phyloP scores from a whole-genome alignment of 1,140 invertebrate species.

The Drosophila lacteicornis region DNA sequence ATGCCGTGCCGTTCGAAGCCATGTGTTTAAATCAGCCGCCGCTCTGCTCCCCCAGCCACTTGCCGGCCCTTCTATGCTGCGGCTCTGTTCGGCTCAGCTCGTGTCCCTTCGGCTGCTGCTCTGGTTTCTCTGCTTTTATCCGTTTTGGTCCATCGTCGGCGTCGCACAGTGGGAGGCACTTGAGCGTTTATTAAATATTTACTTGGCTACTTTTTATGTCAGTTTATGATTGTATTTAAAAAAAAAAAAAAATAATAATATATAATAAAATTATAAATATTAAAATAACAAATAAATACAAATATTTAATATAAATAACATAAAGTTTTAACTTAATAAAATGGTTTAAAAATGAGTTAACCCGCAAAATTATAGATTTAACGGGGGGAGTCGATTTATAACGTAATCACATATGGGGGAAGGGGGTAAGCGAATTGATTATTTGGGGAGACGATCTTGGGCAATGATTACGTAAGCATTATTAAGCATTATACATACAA shows the following conservation, averaged over 20 bases:
- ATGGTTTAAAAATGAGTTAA: too few relatives aligned
- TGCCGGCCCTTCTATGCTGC: not conserved
- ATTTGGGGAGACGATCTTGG: too few relatives aligned
- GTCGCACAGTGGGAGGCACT: slow-evolving; percentile 2
- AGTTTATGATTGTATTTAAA: not conserved
- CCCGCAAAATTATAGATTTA: too few relatives aligned
- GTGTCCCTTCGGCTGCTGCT: slow-evolving; percentile 22
- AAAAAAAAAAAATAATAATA: too few relatives aligned
- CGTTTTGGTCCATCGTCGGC: slow-evolving; percentile 31
- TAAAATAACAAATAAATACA: too few relatives aligned
- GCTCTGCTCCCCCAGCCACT: not conserved
- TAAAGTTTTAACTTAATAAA: too few relatives aligned
- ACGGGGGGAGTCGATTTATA: not conserved
- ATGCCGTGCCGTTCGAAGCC: slow-evolving; percentile 6
- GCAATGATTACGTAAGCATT: too few relatives aligned
- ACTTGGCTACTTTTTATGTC: not conserved
- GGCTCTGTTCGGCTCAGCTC: slow-evolving; percentile 19
- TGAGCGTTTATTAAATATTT: not conserved
- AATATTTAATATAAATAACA: too few relatives aligned
- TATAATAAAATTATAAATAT: too few relatives aligned
- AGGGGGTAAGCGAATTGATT: too few relatives aligned
- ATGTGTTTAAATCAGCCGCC: slow-evolving; percentile 35
- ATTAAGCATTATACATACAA: too few relatives aligned
- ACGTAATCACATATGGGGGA: not conserved
- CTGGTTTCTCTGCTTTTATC: slow-evolving; percentile 22